phyloP scores from a whole-genome alignment of 2,888 invertebrate genomes.

The Tenthredo notha region DNA sequence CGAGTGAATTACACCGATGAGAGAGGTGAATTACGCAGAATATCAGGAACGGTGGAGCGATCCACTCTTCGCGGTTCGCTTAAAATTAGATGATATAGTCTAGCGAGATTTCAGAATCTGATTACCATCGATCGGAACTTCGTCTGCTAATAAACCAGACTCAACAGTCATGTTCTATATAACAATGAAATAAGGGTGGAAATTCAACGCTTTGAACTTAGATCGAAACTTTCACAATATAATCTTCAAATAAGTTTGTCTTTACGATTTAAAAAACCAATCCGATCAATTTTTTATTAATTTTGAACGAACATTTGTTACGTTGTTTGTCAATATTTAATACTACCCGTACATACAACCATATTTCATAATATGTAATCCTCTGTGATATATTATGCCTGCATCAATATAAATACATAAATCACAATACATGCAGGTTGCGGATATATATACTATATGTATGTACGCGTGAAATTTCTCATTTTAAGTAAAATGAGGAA shows the following conservation, averaged over 20 bases:
- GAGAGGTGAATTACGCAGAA: constrained; percentile 11
- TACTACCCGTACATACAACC: neutral
- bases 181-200: neutral
- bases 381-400: neutral
- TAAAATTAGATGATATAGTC: constrained; percentile 1
- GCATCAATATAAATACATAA: neutral
- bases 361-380: neutral
- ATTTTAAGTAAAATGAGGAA: neutral
- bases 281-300: neutral
- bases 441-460: neutral
- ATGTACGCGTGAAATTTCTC: neutral
- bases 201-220: neutral
- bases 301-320: neutral
- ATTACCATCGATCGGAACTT: constrained; percentile 26
- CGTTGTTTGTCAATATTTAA: neutral
- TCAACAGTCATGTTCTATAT: neutral
- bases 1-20: constrained; percentile 23
- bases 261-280: neutral
- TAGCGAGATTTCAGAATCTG: constrained; percentile 20
- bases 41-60: neutral
- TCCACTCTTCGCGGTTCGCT: constrained; percentile 31
- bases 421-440: neutral
- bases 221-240: neutral
- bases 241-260: neutral
- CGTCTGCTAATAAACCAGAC: neutral